phyloP scores from a whole-genome alignment of 1,140 invertebrate genomes.

The Euschistus heros region DNA sequence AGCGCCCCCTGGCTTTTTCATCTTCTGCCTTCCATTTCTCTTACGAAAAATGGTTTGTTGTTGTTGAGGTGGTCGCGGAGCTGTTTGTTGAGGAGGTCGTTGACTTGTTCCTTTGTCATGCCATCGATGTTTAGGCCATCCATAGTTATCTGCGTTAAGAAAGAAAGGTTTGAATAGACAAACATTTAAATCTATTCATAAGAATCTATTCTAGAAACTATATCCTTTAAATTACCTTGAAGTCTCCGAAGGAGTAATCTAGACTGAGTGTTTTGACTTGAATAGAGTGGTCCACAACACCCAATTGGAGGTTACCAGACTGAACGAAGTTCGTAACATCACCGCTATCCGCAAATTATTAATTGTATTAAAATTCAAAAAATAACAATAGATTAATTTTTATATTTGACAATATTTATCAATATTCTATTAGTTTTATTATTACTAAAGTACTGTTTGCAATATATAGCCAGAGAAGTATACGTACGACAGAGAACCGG shows the following conservation, averaged over 20 bases:
- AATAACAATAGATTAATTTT: too few species aligned
- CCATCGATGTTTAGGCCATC: slow-evolving; percentile 7
- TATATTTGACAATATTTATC: too few species aligned
- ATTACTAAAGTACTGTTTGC: too few species aligned
- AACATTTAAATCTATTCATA: background rate
- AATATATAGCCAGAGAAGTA: too few species aligned
- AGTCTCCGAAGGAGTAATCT: background rate
- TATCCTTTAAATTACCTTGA: background rate
- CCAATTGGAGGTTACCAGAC: background rate
- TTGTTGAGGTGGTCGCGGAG: slow-evolving; percentile 7
- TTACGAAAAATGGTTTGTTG: background rate
- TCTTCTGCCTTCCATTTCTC: too few species aligned
- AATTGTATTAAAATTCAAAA: too few species aligned
- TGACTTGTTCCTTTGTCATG: slow-evolving; percentile 8
- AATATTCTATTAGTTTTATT: too few species aligned
- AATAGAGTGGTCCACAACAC: slow-evolving; percentile 2
- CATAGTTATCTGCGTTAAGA: background rate
- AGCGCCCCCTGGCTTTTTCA: too few species aligned
- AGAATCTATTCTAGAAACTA: background rate
- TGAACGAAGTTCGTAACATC: background rate
- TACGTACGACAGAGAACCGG: slow-evolving; percentile 18
- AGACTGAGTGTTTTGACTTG: slow-evolving; percentile 1
- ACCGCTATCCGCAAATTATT: background rate
- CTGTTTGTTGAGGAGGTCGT: slow-evolving; percentile 5
- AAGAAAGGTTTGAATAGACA: too few species aligned